Conservation (phyloP, 2,888 invertebrate species). For the Andricus curvator region DNA sequence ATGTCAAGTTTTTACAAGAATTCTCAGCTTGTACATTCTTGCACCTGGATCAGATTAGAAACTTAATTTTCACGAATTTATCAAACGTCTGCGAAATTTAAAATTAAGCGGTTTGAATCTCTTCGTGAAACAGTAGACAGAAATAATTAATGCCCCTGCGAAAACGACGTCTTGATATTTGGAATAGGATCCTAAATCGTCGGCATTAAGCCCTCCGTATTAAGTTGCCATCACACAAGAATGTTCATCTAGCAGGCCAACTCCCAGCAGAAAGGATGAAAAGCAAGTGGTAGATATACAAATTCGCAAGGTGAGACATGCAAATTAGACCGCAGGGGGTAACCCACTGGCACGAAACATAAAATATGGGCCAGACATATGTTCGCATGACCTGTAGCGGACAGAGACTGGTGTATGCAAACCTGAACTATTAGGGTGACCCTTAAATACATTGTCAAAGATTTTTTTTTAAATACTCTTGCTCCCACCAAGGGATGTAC, state of each 20-base stretch:
- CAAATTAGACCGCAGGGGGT: slow-evolving; percentile 36
- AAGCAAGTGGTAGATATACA: slow-evolving; percentile 10
- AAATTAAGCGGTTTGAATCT: background rate
- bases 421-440: too few species aligned
- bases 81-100: background rate
- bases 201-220: slow-evolving; percentile 32
- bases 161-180: slow-evolving; percentile 39
- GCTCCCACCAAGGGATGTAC: too few species aligned
- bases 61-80: background rate
- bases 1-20: background rate
- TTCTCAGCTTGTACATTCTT: background rate
- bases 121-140: slow-evolving; percentile 20
- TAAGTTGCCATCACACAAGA: slow-evolving; percentile 31
- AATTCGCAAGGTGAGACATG: slow-evolving; percentile 39
- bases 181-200: slow-evolving; percentile 41
- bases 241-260: slow-evolving; percentile 10
- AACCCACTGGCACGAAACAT: slow-evolving; percentile 9
- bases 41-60: background rate
- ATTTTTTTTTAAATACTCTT: too few species aligned
- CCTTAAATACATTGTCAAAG: too few species aligned
- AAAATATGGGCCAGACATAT: background rate
- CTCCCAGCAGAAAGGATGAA: slow-evolving; percentile 10
- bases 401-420: slow-evolving; percentile 1
- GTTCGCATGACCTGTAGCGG: slow-evolving; percentile 17
- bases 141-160: slow-evolving; percentile 29